Evolutionary conservation across 1,140 invertebrate species (phyloP).

Genomic region (Anastrepha ludens): DNA sequence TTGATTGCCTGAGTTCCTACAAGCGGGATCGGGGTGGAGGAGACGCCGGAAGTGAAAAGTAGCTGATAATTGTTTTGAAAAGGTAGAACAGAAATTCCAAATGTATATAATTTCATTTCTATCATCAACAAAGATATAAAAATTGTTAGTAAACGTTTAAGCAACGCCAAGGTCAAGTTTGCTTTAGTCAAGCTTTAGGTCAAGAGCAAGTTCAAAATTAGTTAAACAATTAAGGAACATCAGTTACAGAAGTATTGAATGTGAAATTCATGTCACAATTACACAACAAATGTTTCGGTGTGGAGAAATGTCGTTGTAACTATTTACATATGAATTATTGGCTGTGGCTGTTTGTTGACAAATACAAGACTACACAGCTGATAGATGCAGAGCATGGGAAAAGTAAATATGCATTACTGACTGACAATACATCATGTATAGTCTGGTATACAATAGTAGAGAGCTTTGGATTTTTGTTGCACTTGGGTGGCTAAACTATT

Average conservation of each 20-base stretch:
- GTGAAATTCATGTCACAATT: not conserved
- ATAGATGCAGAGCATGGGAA: too few species aligned
- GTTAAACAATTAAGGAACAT: not conserved
- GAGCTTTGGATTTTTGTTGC: too few species aligned
- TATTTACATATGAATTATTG: not conserved
- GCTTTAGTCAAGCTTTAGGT: not conserved
- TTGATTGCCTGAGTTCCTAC: not conserved
- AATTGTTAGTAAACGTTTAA: not conserved
- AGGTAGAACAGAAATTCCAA: not conserved
- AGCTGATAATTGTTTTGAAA: conserved; percentile 18
- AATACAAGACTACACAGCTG: too few species aligned
- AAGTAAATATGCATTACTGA: too few species aligned
- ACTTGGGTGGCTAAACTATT: too few species aligned
- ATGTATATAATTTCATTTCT: not conserved
- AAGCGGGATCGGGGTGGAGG: not conserved
- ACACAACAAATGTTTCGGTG: not conserved
- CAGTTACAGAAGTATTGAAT: not conserved
- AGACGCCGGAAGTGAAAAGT: not conserved
- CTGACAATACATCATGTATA: too few species aligned
- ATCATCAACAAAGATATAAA: not conserved
- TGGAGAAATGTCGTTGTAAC: not conserved
- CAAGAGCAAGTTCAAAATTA: not conserved
- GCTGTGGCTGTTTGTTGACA: too few species aligned
- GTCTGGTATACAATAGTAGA: too few species aligned
- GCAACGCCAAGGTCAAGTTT: not conserved